Base-by-base conservation (phyloP, 2,797 vertebrate genomes). In the Anniella stebbinsi region DNA sequence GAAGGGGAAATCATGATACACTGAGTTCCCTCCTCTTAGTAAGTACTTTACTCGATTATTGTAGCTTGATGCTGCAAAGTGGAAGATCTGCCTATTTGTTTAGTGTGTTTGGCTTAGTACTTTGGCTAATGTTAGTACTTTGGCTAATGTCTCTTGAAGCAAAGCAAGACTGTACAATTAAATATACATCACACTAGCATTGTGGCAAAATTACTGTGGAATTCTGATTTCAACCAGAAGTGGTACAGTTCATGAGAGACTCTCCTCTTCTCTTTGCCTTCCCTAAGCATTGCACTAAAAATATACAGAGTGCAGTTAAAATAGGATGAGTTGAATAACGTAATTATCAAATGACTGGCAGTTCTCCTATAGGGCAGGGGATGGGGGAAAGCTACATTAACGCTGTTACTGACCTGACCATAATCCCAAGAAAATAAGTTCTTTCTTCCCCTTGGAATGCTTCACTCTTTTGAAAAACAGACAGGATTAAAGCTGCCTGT, bases 141-240 rank as follows among this genome's bases (percentile, higher is more conserved):
- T n/a, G n/a, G n/a, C n/a, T n/a, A n/a, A n/a, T n/a, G n/a, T n/a
- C 41, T 38, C 70, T 57, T 30, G 81, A 23, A 63, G 51, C 69
- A 89, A 92, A 80, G 57, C 17, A 54, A 1, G 45, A 33, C 76
- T 75, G 25, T 41, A 73, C 75, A 12, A 13, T 87, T 80, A 77
- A 87, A 12, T 45, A 84, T 7, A 63, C 78, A 70, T 11, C 51
- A 77, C 54, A 28, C 60, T 88, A 89, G 60, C 6, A 87, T 69
- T 38, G 28, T 2, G 57, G 48, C 25, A 88, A 28, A 25, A 54
- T 83, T 93, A 89, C 28, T 84, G 81, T 51, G 36, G 33, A 89
- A 73, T n/a, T 77, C 72, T 0, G 76, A 4, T 70, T 91, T 75
- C 67, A 86, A 91, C 87, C 90, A 48, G 76, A 93, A 91, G 28